Percentiles rank a stretch among this genome's conserved stretches.
phyloP scores from a whole-genome alignment of 2,113 vertebrate genomes.

The Dicentrarchus labrax region DNA sequence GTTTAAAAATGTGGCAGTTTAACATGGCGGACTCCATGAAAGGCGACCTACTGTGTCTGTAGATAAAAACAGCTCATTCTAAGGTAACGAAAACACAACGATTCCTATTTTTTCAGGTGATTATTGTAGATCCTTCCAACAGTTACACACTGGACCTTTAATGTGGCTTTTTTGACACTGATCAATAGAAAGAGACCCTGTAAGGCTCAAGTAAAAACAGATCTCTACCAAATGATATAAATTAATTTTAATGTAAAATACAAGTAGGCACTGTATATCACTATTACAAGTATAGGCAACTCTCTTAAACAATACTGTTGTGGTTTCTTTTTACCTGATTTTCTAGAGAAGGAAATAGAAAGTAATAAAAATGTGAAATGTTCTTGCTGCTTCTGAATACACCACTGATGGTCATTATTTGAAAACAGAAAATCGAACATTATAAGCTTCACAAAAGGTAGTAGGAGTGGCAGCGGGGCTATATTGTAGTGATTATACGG shows the following conservation, averaged over 20 bases:
- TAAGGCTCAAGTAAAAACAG: not conserved
- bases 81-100: no score
- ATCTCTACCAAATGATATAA: not conserved
- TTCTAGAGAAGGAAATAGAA: not conserved
- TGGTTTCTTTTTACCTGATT: not conserved
- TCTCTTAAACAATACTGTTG: not conserved
- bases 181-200: not conserved
- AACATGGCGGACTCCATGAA: no score
- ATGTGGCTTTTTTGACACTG: not conserved
- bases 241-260: not conserved
- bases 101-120: no score
- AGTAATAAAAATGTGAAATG: not conserved
- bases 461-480: not conserved
- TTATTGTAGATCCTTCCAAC: no score
- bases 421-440: conserved; percentile 13
- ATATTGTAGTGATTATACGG: not conserved
- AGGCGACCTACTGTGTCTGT: no score
- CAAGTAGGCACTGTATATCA: not conserved
- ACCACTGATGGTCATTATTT: conserved; percentile 2
- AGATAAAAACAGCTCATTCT: no score
- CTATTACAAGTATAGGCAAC: not conserved
- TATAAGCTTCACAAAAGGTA: not conserved
- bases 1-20: no score
- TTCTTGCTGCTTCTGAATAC: not conserved
- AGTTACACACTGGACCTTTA: not conserved